Evolutionary conservation across 2,113 vertebrate genomes (phyloP), one percentile per base, ranked within the genome.

Genomic region (Apteryx owenii): DNA sequence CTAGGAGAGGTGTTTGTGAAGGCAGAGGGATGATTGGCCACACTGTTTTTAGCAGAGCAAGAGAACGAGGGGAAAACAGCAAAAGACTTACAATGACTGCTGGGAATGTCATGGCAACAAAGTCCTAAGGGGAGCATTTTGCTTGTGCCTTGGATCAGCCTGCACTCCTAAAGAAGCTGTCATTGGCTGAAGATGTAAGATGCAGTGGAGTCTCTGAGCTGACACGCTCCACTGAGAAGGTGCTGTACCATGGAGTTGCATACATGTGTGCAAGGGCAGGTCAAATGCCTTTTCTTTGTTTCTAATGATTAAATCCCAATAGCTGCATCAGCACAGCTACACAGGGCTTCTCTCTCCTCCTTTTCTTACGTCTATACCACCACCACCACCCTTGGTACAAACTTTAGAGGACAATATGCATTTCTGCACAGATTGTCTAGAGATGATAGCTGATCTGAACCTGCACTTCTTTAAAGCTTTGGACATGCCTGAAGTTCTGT

Each of bases 1-100:
- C 73, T 81, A 31, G n/a, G 58, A 92, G 72, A 92, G 72, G 72
- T 86, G 54, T 73, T 86, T 83, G 56, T 44, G 44, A 69, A 93
- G 80, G 42, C 42, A 44, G 13, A 12, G 48, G 38, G 21, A 76
- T 68, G 89, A 81, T 5, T 78, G 50, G 54, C 40, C 46, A 2
- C 36, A 18, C 50, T 83, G 68, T 14, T 10, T 87, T 92, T 66
- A 80, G 33, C 83, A 85, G 77, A 83, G 60, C 69, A 91, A 65
- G 84, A 61, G 7, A 44, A 42, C 5, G 2, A 75, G 38, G 42
- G 46, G 28, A 22, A 79, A 85, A 42, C 7, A 62, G 16, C 29
- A 28, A 48, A 54, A 89, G 77, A 62, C 69, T 81, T n/a, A 31
- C 29, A 62, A 44, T 31, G 38, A 15, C 81, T 86, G 53, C 88